phyloP scores from a whole-genome alignment of 2,113 vertebrate genomes.

The Tetrax tetrax region DNA sequence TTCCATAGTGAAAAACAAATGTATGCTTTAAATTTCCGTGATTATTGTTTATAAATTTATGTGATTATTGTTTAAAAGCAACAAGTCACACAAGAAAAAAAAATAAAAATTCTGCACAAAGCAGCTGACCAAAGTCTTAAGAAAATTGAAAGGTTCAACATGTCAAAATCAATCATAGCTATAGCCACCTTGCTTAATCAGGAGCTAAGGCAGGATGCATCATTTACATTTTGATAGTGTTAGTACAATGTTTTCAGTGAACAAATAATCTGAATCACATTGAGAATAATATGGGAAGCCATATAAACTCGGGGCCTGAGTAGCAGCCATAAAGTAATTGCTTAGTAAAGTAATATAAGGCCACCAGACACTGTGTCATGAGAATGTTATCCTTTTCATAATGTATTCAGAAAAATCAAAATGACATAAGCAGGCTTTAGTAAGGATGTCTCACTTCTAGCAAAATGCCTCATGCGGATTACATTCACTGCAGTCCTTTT shows the following conservation, averaged over 20 bases:
- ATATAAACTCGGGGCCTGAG: not conserved
- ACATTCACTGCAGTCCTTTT: not conserved
- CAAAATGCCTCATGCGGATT: constrained; percentile 16
- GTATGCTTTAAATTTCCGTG: not conserved
- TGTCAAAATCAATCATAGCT: not conserved
- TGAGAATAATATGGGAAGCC: not conserved
- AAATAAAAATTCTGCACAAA: not conserved
- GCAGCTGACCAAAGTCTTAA: not conserved
- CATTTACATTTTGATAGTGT: not conserved
- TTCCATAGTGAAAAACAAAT: not conserved
- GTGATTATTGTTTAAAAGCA: not conserved
- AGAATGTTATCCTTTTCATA: not conserved
- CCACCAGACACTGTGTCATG: constrained; percentile 26
- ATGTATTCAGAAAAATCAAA: constrained; percentile 27
- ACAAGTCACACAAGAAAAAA: not conserved
- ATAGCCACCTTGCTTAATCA: not conserved
- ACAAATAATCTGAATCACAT: not conserved
- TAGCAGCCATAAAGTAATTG: not conserved
- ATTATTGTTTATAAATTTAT: not conserved
- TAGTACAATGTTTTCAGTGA: not conserved
- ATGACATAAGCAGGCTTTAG: constrained; percentile 17
- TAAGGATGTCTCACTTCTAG: not conserved
- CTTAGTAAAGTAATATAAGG: not conserved
- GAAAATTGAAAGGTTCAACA: not conserved
- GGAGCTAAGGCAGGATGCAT: not conserved